These are phyloP conservation scores for Scaptomyza montana DNA, from an alignment of 1,140 invertebrate species.

Conservation along the genomic window DNA sequence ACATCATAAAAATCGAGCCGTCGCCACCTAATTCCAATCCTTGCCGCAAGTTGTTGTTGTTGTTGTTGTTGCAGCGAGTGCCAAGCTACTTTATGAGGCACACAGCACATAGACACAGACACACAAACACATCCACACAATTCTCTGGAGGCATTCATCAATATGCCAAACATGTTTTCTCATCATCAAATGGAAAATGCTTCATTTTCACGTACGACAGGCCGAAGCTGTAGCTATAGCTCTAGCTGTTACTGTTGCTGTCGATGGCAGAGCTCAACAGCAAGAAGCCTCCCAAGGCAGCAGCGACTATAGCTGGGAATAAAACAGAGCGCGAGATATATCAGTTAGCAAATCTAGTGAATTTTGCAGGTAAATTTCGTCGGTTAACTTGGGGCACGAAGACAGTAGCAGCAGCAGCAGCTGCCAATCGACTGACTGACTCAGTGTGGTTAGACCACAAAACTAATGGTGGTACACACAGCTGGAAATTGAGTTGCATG, in stretches of 20 bases:
- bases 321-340: constrained; percentile 29
- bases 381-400: constrained; percentile 22
- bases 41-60: constrained; percentile 66
- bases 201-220: constrained; percentile 77
- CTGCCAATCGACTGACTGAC: constrained; percentile 20
- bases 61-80: constrained; percentile 40
- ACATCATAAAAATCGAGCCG: constrained; percentile 77
- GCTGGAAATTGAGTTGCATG: not conserved
- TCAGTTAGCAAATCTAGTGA: constrained; percentile 21
- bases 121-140: constrained; percentile 40
- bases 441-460: constrained; percentile 18
- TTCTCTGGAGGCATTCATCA: constrained; percentile 77
- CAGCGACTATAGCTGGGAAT: constrained; percentile 7
- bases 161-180: constrained; percentile 81
- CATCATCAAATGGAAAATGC: constrained; percentile 80
- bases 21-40: constrained; percentile 74
- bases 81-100: constrained; percentile 10
- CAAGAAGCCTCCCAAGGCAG: constrained; percentile 6
- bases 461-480: constrained; percentile 29
- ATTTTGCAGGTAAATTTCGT: constrained; percentile 59
- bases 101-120: constrained; percentile 13
- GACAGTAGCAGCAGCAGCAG: constrained; percentile 2
- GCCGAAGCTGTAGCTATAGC: constrained; percentile 3
- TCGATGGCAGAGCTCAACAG: not conserved
- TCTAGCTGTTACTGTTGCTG: not conserved